These are phyloP conservation scores for Crossaster papposus DNA, from an alignment of 53 echinoderm and acorn worm genomes.

Conservation along the genomic window DNA sequence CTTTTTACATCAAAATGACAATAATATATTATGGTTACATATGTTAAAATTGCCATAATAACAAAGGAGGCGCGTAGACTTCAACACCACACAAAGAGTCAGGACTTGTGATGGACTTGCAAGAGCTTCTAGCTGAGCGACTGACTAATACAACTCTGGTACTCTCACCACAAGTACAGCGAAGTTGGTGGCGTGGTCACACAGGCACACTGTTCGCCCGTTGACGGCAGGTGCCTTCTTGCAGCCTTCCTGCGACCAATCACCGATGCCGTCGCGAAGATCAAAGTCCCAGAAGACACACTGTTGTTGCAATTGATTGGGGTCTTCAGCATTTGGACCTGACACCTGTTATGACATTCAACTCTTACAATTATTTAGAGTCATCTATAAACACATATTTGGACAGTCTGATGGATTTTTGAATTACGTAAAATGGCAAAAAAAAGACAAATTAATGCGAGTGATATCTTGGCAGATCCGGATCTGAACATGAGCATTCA, in stretches of 20 bases:
- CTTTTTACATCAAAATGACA: no score
- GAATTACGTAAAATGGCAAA: no score
- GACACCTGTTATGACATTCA: not conserved
- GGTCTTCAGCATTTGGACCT: not conserved
- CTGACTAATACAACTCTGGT: not conserved
- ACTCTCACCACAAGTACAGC: slow-evolving; percentile 71
- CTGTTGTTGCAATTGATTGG: not conserved
- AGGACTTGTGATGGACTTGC: no score
- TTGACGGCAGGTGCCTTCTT: slow-evolving; percentile 12
- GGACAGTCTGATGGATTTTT: no score
- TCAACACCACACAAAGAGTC: no score
- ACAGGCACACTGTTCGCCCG: slow-evolving; percentile 54
- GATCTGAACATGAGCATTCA: no score
- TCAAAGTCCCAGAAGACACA: slow-evolving; percentile 82
- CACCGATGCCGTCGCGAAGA: slow-evolving; percentile 45
- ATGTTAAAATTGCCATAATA: no score
- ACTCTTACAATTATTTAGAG: not conserved
- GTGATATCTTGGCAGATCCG: no score
- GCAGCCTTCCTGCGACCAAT: slow-evolving; percentile 75
- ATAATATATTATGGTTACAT: no score
- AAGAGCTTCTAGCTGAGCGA: no score
- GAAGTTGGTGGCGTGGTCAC: slow-evolving; percentile 78
- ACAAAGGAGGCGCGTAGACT: no score
- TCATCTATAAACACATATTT: not conserved
- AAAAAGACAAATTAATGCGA: no score